Conservation (phyloP, 1,140 invertebrate species). For the Neuroterus valhalla region DNA sequence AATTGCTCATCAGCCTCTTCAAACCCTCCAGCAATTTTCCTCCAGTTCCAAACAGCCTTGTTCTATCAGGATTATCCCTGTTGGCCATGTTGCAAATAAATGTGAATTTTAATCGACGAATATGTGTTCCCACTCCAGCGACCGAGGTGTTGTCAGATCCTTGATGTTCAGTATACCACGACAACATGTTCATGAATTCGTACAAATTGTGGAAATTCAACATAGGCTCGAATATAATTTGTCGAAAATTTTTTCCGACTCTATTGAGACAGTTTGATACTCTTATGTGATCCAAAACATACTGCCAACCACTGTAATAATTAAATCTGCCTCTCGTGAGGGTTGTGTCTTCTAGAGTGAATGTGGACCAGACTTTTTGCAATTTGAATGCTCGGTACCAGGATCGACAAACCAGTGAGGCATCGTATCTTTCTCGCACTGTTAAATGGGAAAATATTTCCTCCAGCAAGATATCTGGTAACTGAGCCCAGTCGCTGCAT, state of each 20-base stretch:
- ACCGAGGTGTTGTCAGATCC: slow-evolving; percentile 60
- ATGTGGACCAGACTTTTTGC: slow-evolving; percentile 84
- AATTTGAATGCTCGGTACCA: slow-evolving; percentile 87
- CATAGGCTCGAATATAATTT: slow-evolving; percentile 84
- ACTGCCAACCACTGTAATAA: slow-evolving; percentile 89
- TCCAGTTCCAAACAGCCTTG: slow-evolving; percentile 85
- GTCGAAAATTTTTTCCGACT: slow-evolving; percentile 82
- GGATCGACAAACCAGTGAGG: slow-evolving; percentile 81
- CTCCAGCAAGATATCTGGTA: slow-evolving; percentile 87
- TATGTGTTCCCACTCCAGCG: slow-evolving; percentile 76
- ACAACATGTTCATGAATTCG: slow-evolving; percentile 88
- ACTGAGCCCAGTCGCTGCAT: slow-evolving; percentile 80
- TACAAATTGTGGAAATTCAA: slow-evolving; percentile 89
- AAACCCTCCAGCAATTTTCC: slow-evolving; percentile 82
- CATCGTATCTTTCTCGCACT: slow-evolving; percentile 83
- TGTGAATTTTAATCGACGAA: slow-evolving; percentile 82
- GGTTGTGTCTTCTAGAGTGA: slow-evolving; percentile 83
- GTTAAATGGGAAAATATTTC: slow-evolving; percentile 84
- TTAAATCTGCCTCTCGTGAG: slow-evolving; percentile 86
- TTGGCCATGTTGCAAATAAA: slow-evolving; percentile 86
- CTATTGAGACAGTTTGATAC: slow-evolving; percentile 83
- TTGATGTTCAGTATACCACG: slow-evolving; percentile 80
- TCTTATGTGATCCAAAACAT: slow-evolving; percentile 85
- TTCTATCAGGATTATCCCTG: slow-evolving; percentile 77
- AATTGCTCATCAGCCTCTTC: slow-evolving; percentile 82